Conservation (phyloP, 2,888 invertebrate species). For the Cephus pulcher region DNA sequence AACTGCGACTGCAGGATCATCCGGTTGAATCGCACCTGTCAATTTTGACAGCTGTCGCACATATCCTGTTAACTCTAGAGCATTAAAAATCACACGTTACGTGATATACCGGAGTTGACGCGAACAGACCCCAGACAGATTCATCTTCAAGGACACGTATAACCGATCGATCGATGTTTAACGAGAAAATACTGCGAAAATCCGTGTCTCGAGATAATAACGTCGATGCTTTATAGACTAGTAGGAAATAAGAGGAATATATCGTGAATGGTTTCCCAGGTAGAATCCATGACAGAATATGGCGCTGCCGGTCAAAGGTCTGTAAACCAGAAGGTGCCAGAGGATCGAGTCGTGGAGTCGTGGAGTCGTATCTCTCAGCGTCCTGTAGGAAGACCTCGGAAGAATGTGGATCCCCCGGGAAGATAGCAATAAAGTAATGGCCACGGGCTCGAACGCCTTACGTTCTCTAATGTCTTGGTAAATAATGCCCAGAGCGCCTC, state of each 20-base stretch:
- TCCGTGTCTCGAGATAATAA: slow-evolving; percentile 16
- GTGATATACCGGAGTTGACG: not conserved
- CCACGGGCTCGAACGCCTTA: slow-evolving; percentile 14
- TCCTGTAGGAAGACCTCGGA: not conserved
- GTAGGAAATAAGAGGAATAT: not conserved
- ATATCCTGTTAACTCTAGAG: not conserved
- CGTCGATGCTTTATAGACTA: slow-evolving; percentile 14
- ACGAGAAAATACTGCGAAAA: not conserved
- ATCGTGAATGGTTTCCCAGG: not conserved
- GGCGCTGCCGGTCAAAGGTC: not conserved
- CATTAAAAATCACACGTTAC: not conserved
- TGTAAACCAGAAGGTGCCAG: slow-evolving; percentile 36
- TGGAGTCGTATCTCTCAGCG: slow-evolving; percentile 29
- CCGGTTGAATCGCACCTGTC: not conserved
- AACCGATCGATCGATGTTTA: slow-evolving; percentile 5
- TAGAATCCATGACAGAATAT: not conserved
- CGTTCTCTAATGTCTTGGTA: slow-evolving; percentile 29
- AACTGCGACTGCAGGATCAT: not conserved
- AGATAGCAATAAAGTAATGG: slow-evolving; percentile 38
- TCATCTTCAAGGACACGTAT: not conserved
- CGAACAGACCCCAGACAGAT: not conserved
- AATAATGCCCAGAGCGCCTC: slow-evolving; percentile 25
- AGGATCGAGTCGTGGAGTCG: slow-evolving; percentile 53
- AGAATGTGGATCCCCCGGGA: slow-evolving; percentile 21
- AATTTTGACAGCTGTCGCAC: not conserved